A percentile compares a stretch with the other conserved stretches of the same genome.
phyloP scores from a whole-genome alignment of 2,888 invertebrate genomes.

The Drosophila falleni region DNA sequence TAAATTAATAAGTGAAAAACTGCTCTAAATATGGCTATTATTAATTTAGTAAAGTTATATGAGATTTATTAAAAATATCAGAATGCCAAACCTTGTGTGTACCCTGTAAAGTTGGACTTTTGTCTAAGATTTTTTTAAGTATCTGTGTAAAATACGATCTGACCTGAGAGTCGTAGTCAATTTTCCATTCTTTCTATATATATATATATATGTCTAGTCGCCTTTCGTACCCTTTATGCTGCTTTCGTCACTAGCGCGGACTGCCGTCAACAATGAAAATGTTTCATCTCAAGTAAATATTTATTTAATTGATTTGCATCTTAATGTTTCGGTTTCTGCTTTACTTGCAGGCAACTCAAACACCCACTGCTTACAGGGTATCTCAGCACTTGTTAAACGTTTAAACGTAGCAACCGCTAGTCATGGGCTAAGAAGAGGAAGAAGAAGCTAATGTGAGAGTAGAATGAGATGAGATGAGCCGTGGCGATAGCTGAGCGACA shows the following conservation, averaged over 20 bases:
- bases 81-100: background rate
- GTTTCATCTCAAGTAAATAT: no score
- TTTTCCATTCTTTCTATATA: no score
- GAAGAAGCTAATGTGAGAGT: background rate
- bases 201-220: no score
- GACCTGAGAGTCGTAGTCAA: no score
- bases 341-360: background rate
- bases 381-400: background rate
- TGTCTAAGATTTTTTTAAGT: no score
- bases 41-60: background rate
- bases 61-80: background rate
- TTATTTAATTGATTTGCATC: background rate
- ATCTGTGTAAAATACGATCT: no score
- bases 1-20: background rate
- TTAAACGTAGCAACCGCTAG: background rate
- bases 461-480: conserved; percentile 14
- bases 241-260: no score
- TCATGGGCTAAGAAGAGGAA: background rate
- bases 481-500: conserved; percentile 35
- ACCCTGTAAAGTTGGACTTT: background rate
- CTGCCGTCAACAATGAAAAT: no score
- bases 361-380: background rate
- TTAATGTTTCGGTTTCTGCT: background rate
- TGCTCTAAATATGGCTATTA: background rate
- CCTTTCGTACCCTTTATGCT: no score